Conservation (phyloP, 2,888 invertebrate species). For the Dyspetes luteomarginatus region DNA sequence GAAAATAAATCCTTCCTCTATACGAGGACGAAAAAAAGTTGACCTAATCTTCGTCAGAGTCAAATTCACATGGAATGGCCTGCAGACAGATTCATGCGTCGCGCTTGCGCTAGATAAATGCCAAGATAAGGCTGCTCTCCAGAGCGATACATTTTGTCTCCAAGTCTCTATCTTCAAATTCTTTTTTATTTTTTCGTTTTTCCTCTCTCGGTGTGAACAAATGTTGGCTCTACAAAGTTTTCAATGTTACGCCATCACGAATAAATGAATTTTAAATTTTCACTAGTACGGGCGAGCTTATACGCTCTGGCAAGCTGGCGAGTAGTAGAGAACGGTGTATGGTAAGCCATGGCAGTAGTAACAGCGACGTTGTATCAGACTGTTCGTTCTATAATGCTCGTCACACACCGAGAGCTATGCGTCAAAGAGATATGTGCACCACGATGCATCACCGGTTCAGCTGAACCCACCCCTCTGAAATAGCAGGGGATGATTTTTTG, state of each 20-base stretch:
- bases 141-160: neutral
- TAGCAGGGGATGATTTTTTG: conserved; percentile 60
- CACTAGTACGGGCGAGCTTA: conserved; percentile 17
- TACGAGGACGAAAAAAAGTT: too few species aligned
- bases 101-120: neutral
- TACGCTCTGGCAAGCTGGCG: conserved; percentile 5
- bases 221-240: conserved; percentile 77
- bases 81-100: neutral
- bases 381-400: neutral
- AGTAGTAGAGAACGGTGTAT: conserved; percentile 4
- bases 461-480: conserved; percentile 38
- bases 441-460: conserved; percentile 63
- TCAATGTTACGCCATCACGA: conserved; percentile 69
- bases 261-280: conserved; percentile 77
- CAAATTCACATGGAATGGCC: neutral
- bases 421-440: conserved; percentile 69
- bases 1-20: too few species aligned
- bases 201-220: conserved; percentile 69
- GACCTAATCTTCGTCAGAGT: neutral
- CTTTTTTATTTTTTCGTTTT: neutral
- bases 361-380: conserved; percentile 48
- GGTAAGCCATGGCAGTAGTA: conserved; percentile 8
- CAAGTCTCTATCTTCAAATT: neutral
- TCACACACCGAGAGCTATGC: conserved; percentile 50
- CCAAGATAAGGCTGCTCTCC: neutral